Evolutionary conservation across 2,888 invertebrate species (phyloP), one percentile per base, ranked within the genome.

Genomic region (Calameuta idolon): DNA sequence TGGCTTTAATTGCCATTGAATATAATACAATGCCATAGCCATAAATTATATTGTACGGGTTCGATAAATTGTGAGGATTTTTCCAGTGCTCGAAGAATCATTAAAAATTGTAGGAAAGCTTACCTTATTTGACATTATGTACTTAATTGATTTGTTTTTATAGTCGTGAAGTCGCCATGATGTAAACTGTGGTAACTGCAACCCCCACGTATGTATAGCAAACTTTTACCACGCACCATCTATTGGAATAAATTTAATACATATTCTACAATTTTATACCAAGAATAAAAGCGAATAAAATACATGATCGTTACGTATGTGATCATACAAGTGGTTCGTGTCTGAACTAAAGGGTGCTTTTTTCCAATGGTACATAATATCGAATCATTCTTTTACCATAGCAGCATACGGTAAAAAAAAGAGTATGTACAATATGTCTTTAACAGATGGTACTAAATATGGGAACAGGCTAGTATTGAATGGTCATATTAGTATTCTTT

Each of bases 41-140:
- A 55, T 23, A 9, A 23, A 23, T 55, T 15, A 55, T 55, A 55
- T 55, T 23, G 23, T 23, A 23, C 55, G 1, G 15, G 55, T 9
- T 23, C 23, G 9, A 23, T 55, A 23, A 55, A 55, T 23, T 9
- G 2, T 23, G 55, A 23, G 55, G 23, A 55, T 5, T 23, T 55
- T 9, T 9, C 9, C 55, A 23, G 15, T 55, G 23, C 23, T 55
- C 1, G 11, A 69, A 73, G 34, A 75, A 76, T 76, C 1, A 12
- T 68, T n/a, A 69, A 35, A 69, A 74, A 55, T 5, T 12, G 34
- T 33, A 4, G 12, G 73, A 69, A 75, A 35, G 80, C 80, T 75
- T 76, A 88, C 88, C 83, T 85, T 87, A 76, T 82, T 82, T 76
- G 87, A 87, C 88, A 88, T 88, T 83, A 83, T 85, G 82, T 74